Evolutionary conservation across 2,113 vertebrate species (phyloP), one percentile per base, ranked within the genome.

Genomic region (Tyrannus savana): DNA sequence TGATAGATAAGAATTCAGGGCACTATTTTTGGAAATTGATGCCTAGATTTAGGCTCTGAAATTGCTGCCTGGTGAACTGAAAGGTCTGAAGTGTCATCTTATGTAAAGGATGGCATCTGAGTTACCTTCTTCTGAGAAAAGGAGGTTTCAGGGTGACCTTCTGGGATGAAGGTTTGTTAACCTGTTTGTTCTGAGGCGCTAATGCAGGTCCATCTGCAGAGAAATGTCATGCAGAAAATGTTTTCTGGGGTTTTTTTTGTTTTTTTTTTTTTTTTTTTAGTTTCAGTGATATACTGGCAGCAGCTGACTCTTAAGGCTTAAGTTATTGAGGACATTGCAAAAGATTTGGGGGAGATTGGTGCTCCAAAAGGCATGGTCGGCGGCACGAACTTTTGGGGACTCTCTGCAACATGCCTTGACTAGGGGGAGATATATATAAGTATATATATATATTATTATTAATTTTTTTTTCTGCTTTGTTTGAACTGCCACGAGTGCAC

Each of bases 211-310:
- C 59, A 33, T 64, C 59, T 87, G 72, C 67, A 85, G 55, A 79
- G 87, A 83, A 96, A 58, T 84, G 71, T 50, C 67, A 52, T 18
- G 13, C 42, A 85, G 52, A 71, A 86, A 79, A 74, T 28, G 39
- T 55, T 62, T 88, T 72, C 23, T 79, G n/a, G n/a, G 13, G 4
- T 24, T 8, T 7, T 31, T 33, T 33, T 37, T 66, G 4, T 41
- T 6, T 12, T 2, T 25, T 50, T 55, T 79, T 84, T 59, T 41
- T 59, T 37, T 46, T 90, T 71, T 53, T 84, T 95, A 84, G 87
- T 98, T 98, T 96, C 95, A 92, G 82, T 91, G 92, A 96, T 97
- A 94, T 96, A 93, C 93, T 92, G 93, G 96, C 97, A 97, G 96
- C 96, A 96, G 91, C 64, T 93, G 90, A 95, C 93, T 96, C 27